Conservation (phyloP, 2,888 invertebrate species). For the Heliconius hortense region DNA sequence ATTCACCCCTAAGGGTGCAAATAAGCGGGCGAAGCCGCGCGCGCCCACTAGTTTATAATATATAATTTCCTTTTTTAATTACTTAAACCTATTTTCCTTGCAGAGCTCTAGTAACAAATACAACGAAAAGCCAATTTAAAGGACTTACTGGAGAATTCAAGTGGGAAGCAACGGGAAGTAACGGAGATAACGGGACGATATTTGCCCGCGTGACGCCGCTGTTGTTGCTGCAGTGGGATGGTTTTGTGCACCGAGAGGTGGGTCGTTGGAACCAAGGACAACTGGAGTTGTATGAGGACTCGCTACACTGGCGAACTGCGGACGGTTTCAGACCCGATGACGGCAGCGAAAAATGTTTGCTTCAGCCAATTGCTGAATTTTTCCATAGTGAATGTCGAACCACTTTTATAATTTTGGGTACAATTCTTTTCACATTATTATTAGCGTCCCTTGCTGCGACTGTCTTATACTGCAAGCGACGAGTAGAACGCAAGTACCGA, state of each 20-base stretch:
- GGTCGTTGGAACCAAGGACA: constrained; percentile 89
- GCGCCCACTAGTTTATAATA: too few relatives aligned
- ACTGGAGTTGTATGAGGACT: constrained; percentile 87
- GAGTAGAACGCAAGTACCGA: constrained; percentile 62
- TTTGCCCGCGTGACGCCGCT: constrained; percentile 47
- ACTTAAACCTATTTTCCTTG: constrained; percentile 9
- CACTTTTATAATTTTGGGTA: constrained; percentile 80
- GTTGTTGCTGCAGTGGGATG: constrained; percentile 84
- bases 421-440: constrained; percentile 52
- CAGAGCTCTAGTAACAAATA: constrained; percentile 51
- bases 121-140: constrained; percentile 47
- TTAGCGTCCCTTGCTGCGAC: constrained; percentile 54
- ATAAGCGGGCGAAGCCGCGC: too few relatives aligned
- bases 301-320: constrained; percentile 84
- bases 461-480: constrained; percentile 59
- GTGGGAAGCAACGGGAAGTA: constrained; percentile 50
- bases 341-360: constrained; percentile 85
- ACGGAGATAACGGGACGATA: constrained; percentile 37
- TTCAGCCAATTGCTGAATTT: constrained; percentile 85
- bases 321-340: constrained; percentile 85
- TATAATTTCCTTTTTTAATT: neutral
- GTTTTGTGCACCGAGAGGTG: constrained; percentile 76
- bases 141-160: constrained; percentile 64
- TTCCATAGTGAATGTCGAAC: constrained; percentile 88
- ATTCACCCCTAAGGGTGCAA: too few relatives aligned